phyloP scores from a whole-genome alignment of 1,140 invertebrate species.

The Hyles euphorbiae region DNA sequence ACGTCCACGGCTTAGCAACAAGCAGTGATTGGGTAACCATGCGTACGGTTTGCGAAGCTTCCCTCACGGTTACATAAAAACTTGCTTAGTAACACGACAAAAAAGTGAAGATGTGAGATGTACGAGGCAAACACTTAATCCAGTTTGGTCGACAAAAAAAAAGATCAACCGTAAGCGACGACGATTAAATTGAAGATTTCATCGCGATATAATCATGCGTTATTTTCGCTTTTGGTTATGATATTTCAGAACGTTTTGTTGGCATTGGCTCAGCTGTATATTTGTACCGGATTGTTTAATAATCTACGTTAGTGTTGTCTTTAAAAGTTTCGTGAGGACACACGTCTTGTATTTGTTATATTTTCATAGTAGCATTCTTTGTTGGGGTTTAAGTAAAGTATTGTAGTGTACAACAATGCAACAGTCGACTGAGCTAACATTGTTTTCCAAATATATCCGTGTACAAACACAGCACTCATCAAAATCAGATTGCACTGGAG shows the following conservation, averaged over 20 bases:
- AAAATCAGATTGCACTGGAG: slow-evolving; percentile 10
- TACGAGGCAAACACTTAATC: slow-evolving; percentile 10
- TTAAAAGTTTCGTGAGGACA: no score
- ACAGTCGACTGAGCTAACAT: not conserved
- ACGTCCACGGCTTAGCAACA: slow-evolving; percentile 8
- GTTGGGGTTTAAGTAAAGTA: no score
- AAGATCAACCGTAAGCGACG: not conserved
- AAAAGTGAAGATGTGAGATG: slow-evolving; percentile 10
- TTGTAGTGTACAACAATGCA: no score
- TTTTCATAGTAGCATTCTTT: no score
- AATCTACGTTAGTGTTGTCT: no score
- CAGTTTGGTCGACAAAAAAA: slow-evolving; percentile 11
- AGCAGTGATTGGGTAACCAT: slow-evolving; percentile 8
- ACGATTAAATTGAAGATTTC: not conserved
- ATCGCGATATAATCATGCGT: no score
- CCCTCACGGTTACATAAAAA: slow-evolving; percentile 15
- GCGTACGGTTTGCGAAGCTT: slow-evolving; percentile 7
- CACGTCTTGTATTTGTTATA: no score
- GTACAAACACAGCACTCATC: slow-evolving; percentile 8
- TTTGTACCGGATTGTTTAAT: no score
- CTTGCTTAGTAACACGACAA: slow-evolving; percentile 12
- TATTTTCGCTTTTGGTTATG: no score
- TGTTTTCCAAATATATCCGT: slow-evolving; percentile 7
- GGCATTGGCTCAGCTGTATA: no score
- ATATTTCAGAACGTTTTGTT: no score